Conservation (phyloP, 2,797 vertebrate species). For the Astyanax mexicanus region DNA sequence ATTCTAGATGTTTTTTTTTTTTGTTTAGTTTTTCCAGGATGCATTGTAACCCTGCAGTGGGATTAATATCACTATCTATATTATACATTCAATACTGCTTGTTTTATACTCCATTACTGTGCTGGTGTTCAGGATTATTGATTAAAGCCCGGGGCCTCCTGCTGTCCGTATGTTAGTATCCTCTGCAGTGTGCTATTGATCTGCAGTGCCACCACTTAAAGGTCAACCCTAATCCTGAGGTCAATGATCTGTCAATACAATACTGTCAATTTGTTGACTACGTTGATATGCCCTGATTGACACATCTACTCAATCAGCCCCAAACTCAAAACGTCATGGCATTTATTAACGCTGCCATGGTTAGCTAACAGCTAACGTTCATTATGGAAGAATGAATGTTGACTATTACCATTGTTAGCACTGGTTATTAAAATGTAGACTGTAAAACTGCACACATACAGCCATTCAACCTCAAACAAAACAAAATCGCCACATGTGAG, state of each 20-base stretch:
- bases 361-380: no score
- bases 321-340: neutral
- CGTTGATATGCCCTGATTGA: neutral
- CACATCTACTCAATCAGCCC: conserved; percentile 17
- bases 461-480: conserved; percentile 33
- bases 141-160: neutral
- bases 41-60: no score
- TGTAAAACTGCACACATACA: no score
- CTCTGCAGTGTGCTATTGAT: neutral
- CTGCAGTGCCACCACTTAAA: neutral
- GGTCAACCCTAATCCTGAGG: conserved; percentile 37
- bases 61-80: neutral
- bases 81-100: neutral
- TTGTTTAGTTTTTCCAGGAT: no score
- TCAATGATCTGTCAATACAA: conserved; percentile 41
- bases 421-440: no score
- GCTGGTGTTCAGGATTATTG: neutral
- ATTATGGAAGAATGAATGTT: no score
- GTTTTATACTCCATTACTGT: neutral
- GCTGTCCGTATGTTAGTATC: neutral
- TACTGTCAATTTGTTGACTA: neutral
- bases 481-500: conserved; percentile 10
- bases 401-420: no score
- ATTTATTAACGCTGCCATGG: neutral
- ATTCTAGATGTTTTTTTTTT: no score